Evolutionary conservation across 2,888 invertebrate genomes (phyloP), one percentile per base, ranked within the genome.

Genomic region (Panorpa germanica): DNA sequence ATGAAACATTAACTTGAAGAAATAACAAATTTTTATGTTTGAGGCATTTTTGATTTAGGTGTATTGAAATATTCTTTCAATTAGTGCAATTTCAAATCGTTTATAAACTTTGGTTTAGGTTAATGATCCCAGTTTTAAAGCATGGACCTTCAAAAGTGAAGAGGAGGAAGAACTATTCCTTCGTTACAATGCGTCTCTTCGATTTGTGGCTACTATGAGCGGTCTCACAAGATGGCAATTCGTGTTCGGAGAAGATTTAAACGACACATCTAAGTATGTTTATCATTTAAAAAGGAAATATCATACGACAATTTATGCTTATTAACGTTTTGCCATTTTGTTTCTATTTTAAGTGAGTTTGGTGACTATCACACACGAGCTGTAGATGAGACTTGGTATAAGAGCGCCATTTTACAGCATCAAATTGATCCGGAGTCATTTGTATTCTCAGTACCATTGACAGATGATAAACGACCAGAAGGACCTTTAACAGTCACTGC

Each of bases 321-420:
- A 16, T 24, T 10, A 33, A 13, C 2, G 14, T 16, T 26, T 29
- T 21, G 28, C 4, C 21, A 29, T 28, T 9, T 28, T 28, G 9
- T 13, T 17, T 12, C 8, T 12, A 5, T 12, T 14, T 29, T 9
- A 15, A 72, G 70, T 11, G 70, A 73, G 37, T 85, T 85, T 44
- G 82, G 82, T 7, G 78, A 82, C 42, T 51, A 63, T 26, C 72
- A 83, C 45, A 65, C 62, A 4, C 65, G 66, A 30, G 76, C 86
- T 0, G 78, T 85, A 14, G 85, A 90, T 47, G 86, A 88, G 50
- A 71, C 78, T 1, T 90, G 86, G 85, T 90, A 90, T 48, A 78
- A 80, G 48, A 75, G 81, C 37, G 86, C 90, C 1, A 81, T 90
- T 4, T 62, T 88, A 24, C 83, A 85, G 43, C 77, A 85, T 47